These are phyloP conservation scores for Carposina sasakii DNA, from an alignment of 1,140 invertebrate species.

Conservation along the genomic window DNA sequence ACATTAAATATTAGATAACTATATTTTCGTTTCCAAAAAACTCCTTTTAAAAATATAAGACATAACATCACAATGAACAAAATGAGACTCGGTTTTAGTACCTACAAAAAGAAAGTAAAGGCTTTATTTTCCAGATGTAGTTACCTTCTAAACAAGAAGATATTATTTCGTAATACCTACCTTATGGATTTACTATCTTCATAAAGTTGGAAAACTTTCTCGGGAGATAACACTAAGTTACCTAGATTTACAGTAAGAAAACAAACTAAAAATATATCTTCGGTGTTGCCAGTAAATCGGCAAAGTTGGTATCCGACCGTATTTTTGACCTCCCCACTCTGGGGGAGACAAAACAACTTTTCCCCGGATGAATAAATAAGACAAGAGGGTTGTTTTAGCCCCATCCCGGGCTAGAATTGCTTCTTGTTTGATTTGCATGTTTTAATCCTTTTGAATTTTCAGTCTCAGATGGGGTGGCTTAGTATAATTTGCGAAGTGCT, in stretches of 20 bases:
- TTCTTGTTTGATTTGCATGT: slow-evolving; percentile 67
- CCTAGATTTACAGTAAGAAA: slow-evolving; percentile 41
- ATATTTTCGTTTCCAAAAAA: no score
- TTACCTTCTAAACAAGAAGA: no score
- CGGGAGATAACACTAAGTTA: slow-evolving; percentile 11
- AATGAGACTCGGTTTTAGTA: no score
- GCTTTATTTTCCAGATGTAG: no score
- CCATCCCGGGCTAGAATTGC: slow-evolving; percentile 49
- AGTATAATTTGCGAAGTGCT: background rate
- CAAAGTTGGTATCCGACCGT: slow-evolving; percentile 42
- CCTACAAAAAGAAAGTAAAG: no score
- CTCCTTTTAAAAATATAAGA: no score
- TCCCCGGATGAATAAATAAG: slow-evolving; percentile 70
- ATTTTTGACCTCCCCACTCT: slow-evolving; percentile 42
- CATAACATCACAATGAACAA: no score
- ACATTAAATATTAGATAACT: no score
- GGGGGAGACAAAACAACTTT: slow-evolving; percentile 65
- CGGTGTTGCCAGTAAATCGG: slow-evolving; percentile 43
- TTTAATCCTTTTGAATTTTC: slow-evolving; percentile 62
- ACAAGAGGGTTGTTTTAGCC: slow-evolving; percentile 54
- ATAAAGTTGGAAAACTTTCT: no score
- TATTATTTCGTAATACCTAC: no score
- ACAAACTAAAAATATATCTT: slow-evolving; percentile 55
- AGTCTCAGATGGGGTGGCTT: slow-evolving; percentile 35
- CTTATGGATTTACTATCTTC: no score